A percentile compares a stretch with the other conserved stretches of the same genome.
These are phyloP conservation scores for Platysternon megacephalum DNA, from an alignment of 2,113 vertebrate genomes.

Conservation along the genomic window DNA sequence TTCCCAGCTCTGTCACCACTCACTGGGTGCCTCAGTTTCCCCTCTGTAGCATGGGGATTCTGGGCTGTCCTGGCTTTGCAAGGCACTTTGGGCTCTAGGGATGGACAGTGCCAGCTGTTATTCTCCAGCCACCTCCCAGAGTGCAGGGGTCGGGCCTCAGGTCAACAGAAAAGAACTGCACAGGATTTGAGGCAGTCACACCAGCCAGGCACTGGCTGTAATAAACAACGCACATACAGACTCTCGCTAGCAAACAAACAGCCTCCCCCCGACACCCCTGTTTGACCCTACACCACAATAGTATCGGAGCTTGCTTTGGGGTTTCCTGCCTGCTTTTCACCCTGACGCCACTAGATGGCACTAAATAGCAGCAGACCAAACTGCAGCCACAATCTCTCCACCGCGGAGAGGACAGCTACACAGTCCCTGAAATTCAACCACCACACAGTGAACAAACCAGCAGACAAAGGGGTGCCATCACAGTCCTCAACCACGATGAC, in stretches of 20 bases:
- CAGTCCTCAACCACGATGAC: background rate
- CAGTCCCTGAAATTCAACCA: background rate
- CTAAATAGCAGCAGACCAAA: background rate
- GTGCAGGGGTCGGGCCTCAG: background rate
- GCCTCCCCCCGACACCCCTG: fast-evolving
- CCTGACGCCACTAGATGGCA: background rate
- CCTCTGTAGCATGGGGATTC: background rate
- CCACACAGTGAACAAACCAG: background rate
- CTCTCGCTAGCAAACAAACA: background rate
- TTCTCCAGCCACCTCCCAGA: background rate
- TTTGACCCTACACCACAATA: background rate
- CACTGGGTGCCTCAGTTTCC: background rate
- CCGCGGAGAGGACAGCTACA: too few species aligned
- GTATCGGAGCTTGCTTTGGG: too few species aligned
- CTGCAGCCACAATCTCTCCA: background rate
- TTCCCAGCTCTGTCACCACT: background rate
- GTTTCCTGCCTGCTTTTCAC: background rate
- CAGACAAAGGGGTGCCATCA: background rate
- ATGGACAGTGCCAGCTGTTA: background rate
- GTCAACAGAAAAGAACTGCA: background rate
- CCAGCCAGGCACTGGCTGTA: background rate
- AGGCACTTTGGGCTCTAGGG: background rate
- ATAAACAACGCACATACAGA: background rate
- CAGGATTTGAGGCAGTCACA: background rate
- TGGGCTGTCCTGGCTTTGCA: background rate